Evolutionary conservation across 2,888 invertebrate genomes (phyloP).

Genomic region (Caenorhabditis sp.): DNA sequence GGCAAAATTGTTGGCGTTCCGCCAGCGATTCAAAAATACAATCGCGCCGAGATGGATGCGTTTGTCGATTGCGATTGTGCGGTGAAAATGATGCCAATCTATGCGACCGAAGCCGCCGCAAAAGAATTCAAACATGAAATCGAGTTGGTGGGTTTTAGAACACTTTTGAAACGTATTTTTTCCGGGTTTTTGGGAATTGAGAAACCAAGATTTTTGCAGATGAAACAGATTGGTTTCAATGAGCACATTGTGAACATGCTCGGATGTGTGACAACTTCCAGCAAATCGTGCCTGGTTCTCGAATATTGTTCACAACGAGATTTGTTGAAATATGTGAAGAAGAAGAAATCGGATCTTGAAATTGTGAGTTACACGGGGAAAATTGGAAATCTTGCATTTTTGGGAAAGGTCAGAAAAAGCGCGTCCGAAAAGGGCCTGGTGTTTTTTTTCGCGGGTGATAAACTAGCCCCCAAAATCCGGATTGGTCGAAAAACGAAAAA

Average conservation of each 20-base stretch:
- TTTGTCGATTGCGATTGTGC: constrained; percentile 49
- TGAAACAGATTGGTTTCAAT: constrained; percentile 64
- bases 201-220: too few relatives aligned
- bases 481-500: too few relatives aligned
- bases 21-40: constrained; percentile 60
- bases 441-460: too few relatives aligned
- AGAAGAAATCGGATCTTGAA: constrained; percentile 46
- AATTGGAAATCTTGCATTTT: too few relatives aligned
- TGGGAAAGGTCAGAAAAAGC: too few relatives aligned
- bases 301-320: constrained; percentile 64
- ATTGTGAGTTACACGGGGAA: constrained; percentile 47
- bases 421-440: too few relatives aligned
- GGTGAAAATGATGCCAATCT: constrained; percentile 61
- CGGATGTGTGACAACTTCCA: constrained; percentile 61
- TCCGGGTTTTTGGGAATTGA: too few relatives aligned
- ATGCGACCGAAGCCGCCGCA: constrained; percentile 58
- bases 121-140: constrained; percentile 62
- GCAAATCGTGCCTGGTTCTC: constrained; percentile 55
- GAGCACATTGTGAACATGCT: constrained; percentile 67
- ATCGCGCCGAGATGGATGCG: constrained; percentile 39
- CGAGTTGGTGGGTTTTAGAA: constrained; percentile 42
- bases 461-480: too few relatives aligned
- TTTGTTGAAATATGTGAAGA: constrained; percentile 57
- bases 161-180: not conserved
- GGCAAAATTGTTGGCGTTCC: constrained; percentile 62